Percentiles rank a stretch among this genome's conserved stretches.
These are phyloP conservation scores for Chelidonichthys spinosus DNA, from an alignment of 2,797 vertebrate genomes.

Conservation along the genomic window DNA sequence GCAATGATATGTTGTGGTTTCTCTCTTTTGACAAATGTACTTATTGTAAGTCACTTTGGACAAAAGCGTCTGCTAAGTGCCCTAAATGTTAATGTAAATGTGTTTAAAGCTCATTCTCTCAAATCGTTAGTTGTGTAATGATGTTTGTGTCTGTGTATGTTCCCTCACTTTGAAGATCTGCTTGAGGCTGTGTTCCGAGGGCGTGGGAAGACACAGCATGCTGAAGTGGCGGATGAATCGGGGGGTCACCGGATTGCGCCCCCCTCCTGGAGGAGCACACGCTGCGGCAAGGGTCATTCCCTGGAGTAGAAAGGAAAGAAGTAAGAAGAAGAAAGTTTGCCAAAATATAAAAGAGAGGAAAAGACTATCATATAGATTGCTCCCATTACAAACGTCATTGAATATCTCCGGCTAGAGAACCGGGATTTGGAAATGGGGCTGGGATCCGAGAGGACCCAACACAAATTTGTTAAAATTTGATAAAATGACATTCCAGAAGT, in stretches of 20 bases:
- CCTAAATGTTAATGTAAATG: too few relatives aligned
- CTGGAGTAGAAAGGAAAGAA: constrained; percentile 54
- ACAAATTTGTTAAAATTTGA: too few relatives aligned
- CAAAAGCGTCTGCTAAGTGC: too few relatives aligned
- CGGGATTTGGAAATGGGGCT: too few relatives aligned
- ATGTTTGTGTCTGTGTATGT: constrained; percentile 7
- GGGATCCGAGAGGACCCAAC: too few relatives aligned
- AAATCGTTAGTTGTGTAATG: not conserved
- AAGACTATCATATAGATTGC: too few relatives aligned
- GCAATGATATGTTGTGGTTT: too few relatives aligned
- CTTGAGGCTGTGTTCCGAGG: constrained; percentile 89
- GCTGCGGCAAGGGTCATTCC: constrained; percentile 88
- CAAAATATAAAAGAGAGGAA: not conserved
- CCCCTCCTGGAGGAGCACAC: constrained; percentile 89
- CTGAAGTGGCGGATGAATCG: constrained; percentile 90
- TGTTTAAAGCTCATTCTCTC: not conserved
- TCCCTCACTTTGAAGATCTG: constrained; percentile 88
- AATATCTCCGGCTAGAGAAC: not conserved
- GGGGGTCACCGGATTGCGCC: constrained; percentile 89
- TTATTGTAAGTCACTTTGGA: too few relatives aligned
- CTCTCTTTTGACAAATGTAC: too few relatives aligned
- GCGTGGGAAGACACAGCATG: constrained; percentile 88
- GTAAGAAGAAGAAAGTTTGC: not conserved
- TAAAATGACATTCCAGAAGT: not conserved
- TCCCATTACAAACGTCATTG: not conserved